These are phyloP conservation scores for Philypnodon macrostomus DNA, from an alignment of 2,797 vertebrate species.

Conservation along the genomic window DNA sequence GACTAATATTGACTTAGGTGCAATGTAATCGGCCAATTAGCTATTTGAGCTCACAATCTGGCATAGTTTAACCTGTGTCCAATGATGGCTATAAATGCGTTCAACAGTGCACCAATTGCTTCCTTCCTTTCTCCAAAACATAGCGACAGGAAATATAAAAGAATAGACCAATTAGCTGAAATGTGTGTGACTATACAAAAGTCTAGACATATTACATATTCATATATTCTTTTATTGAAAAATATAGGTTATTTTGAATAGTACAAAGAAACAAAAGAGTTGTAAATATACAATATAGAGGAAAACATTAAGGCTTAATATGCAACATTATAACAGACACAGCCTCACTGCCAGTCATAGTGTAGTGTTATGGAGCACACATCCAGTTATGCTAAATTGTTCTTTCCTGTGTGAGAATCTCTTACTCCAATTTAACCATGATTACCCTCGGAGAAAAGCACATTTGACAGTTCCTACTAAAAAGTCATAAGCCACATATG, in stretches of 20 bases:
- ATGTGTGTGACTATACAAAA: neutral
- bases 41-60: too few species aligned
- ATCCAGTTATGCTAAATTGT: slow-evolving; percentile 44
- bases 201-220: slow-evolving; percentile 12
- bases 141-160: slow-evolving; percentile 42
- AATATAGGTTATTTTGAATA: slow-evolving; percentile 77
- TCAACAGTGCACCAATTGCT: slow-evolving; percentile 51
- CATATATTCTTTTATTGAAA: slow-evolving; percentile 77
- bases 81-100: slow-evolving; percentile 21
- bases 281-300: slow-evolving; percentile 51
- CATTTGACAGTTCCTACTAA: slow-evolving; percentile 41
- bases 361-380: slow-evolving; percentile 60
- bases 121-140: slow-evolving; percentile 64
- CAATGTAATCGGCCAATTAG: too few species aligned
- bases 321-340: slow-evolving; percentile 43
- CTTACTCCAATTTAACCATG: slow-evolving; percentile 30
- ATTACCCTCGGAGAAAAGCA: slow-evolving; percentile 30
- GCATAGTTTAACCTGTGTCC: too few species aligned
- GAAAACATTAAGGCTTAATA: slow-evolving; percentile 49
- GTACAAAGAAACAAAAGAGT: slow-evolving; percentile 51
- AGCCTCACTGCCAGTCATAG: slow-evolving; percentile 30
- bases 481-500: slow-evolving; percentile 28
- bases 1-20: too few species aligned
- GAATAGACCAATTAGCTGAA: neutral
- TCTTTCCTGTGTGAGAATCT: slow-evolving; percentile 13